These are phyloP conservation scores for Drosophila arizonae DNA, from an alignment of 1,140 invertebrate species.

Conservation along the genomic window DNA sequence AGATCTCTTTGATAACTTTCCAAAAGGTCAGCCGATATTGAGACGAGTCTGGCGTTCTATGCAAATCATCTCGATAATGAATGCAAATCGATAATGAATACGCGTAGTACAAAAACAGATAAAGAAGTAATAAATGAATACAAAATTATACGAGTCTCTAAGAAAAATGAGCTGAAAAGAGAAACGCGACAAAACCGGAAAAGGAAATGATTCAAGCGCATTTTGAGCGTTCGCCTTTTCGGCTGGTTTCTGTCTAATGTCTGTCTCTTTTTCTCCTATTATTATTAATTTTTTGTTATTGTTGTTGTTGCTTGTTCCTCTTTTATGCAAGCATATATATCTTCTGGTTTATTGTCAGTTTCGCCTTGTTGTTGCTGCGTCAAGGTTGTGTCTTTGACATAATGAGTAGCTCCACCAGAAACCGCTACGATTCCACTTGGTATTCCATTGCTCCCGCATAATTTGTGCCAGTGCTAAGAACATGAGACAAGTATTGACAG, in stretches of 20 bases:
- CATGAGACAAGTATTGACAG: slow-evolving; percentile 11
- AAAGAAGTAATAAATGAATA: background rate
- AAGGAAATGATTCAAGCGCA: slow-evolving; percentile 72
- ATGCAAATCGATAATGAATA: slow-evolving; percentile 58
- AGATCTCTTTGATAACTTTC: slow-evolving; percentile 18
- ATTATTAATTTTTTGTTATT: slow-evolving; percentile 4
- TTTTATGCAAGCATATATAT: slow-evolving; percentile 24
- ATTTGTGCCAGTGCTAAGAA: slow-evolving; percentile 20
- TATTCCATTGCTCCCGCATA: slow-evolving; percentile 25
- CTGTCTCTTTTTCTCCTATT: slow-evolving; percentile 15
- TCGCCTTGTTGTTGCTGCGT: slow-evolving; percentile 10
- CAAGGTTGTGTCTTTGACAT: slow-evolving; percentile 21
- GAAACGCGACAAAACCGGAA: slow-evolving; percentile 66
- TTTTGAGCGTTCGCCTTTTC: slow-evolving; percentile 46
- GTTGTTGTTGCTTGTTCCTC: background rate
- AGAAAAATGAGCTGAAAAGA: slow-evolving; percentile 32
- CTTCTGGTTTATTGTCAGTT: slow-evolving; percentile 36
- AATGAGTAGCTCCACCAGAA: slow-evolving; percentile 18
- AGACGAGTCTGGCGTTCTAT: slow-evolving; percentile 44
- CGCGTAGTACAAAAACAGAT: background rate
- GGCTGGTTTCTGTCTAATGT: slow-evolving; percentile 21
- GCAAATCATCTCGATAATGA: slow-evolving; percentile 62
- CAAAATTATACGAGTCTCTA: slow-evolving; percentile 15
- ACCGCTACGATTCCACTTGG: slow-evolving; percentile 31
- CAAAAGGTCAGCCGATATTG: slow-evolving; percentile 51